phyloP scores from a whole-genome alignment of 2,113 vertebrate genomes.

The Artemisiospiza belli region DNA sequence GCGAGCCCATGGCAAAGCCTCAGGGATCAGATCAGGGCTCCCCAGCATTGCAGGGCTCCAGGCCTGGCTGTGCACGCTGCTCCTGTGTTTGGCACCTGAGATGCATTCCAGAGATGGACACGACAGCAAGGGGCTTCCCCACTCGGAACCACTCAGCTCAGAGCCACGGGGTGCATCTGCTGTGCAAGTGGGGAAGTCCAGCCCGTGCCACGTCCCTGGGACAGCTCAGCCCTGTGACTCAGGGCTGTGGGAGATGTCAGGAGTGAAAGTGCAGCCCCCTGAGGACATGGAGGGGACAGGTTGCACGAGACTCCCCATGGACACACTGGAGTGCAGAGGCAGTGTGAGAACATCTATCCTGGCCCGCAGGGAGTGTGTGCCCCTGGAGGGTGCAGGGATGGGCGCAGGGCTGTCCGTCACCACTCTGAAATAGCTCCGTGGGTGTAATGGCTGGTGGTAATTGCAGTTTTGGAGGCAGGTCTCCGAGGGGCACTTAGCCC shows the following conservation, averaged over 20 bases:
- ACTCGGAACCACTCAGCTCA: not conserved
- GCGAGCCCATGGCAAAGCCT: not conserved
- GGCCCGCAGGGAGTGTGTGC: rapidly evolving
- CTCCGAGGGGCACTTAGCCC: not conserved
- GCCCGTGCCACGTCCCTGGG: not conserved
- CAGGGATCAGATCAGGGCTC: rapidly evolving
- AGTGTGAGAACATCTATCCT: not conserved
- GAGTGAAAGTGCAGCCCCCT: not conserved
- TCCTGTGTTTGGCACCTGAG: not conserved
- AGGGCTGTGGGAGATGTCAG: not conserved
- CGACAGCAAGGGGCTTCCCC: constrained; percentile 11
- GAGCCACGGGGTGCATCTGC: not conserved
- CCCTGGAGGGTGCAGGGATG: not conserved
- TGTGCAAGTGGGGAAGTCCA: not conserved
- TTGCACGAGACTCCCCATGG: not conserved
- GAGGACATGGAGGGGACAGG: not conserved
- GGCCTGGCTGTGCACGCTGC: not conserved
- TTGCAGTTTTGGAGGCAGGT: not conserved
- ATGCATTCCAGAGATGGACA: not conserved
- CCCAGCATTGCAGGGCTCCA: not conserved
- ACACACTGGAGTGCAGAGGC: rapidly evolving
- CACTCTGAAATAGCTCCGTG: not conserved
- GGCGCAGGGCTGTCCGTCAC: not conserved
- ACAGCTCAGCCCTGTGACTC: constrained; percentile 41
- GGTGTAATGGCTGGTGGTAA: constrained; percentile 33